Base-by-base conservation (phyloP, 2,888 invertebrate genomes). In the Ormyrus thymus region DNA sequence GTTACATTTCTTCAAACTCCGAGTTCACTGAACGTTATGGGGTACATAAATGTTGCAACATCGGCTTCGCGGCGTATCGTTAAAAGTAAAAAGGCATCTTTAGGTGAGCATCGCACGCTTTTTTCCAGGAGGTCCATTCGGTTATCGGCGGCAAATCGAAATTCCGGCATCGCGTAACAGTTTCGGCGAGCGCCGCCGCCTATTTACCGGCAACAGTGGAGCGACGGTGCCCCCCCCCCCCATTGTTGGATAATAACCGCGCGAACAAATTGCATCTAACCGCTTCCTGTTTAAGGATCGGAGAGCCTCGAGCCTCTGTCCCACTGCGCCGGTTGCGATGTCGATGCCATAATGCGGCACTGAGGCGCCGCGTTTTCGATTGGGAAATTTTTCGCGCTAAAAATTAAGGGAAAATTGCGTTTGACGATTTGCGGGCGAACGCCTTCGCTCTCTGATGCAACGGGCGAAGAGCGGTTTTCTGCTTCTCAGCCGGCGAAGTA, bases 111-210 rank as follows among this genome's bases (percentile, higher is more conserved):
- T 29, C 29, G 29, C 29, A 29, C 29, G 4, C 56, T 46, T 68
- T n/a, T 29, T 56, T 56, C 15, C 45, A 11, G 11, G 8, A n/a
- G 13, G 11, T 7, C 55, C 65, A 65, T 74, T 74, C 73, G 29
- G 75, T 68, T 59, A 76, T 76, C 66, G 43, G 9, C 58, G 11
- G 53, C 50, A 74, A 66, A 75, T 68, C 64, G 64, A 56, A 64
- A 70, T 76, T 76, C 75, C 76, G 56, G 71, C 72, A 66, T 72
- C 77, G 77, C 77, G 77, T 72, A 77, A 77, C 58, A 66, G 66
- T 61, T 74, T 76, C 62, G 68, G 46, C 29, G 53, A 61, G 46
- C 29, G 53, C 11, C 58, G 51, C 45, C 55, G 46, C 6, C 10
- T 58, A 29, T 29, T 29, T 29, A 50, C 7, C 11, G 7, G 68